Base-by-base conservation (phyloP, 2,888 invertebrate species). In the Germaria angustata region DNA sequence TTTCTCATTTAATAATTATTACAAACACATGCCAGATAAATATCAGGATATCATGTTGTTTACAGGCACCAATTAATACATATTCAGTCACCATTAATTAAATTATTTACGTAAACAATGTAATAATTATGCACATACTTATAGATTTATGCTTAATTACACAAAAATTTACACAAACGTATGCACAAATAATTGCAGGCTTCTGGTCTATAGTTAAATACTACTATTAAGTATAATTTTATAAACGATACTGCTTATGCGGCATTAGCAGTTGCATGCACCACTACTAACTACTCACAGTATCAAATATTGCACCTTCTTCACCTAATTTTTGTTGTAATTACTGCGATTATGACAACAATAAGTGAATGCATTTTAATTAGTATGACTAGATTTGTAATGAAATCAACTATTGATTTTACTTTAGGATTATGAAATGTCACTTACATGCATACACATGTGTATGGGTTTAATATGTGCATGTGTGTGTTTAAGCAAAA, bases 31-130 rank as follows among this genome's bases (percentile, higher is more conserved):
- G 51, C 7, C 65, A 41, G 79, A 79, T 79, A 72, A 79, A 59
- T 79, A 79, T 72, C 72, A 72, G 79, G 75, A 75, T 76, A 82
- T 75, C 75, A 75, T 65, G 44, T 79, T 82, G 66, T 71, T 82
- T 75, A 41, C 81, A 78, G 78, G 34, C 73, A 65, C 57, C 81
- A 75, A 75, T 82, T 78, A 82, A 71, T 79, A 55, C 65, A 75
- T 34, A 71, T 61, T 75, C 75, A 76, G 66, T 71, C 79, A 53
- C 36, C 71, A 82, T 82, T 82, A 82, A 82, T 82, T 82, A 79
- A 75, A 82, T 82, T 82, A 79, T 82, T 79, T 79, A 79, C 75
- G 51, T 51, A 78, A 82, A 82, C 79, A 75, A 78, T 73, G 81
- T 75, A 68, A 79, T 79, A 71, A 82, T 82, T 73, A 78, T 55